These are phyloP conservation scores for Napeogenes sylphis DNA, from an alignment of 2,888 invertebrate species.

Conservation along the genomic window DNA sequence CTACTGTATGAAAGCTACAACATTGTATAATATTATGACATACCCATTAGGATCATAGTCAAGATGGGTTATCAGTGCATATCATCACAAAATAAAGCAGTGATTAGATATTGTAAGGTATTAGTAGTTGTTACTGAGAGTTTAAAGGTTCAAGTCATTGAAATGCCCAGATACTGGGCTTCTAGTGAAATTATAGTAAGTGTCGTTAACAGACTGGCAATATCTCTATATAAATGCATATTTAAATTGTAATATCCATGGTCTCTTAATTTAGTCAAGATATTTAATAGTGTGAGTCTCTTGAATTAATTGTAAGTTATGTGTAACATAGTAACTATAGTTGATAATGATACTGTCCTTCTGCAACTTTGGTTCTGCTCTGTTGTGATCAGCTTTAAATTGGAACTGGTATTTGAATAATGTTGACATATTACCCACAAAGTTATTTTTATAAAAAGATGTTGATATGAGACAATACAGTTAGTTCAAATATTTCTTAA, in stretches of 20 bases:
- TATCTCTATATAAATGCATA: conserved; percentile 75
- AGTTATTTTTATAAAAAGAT: conserved; percentile 72
- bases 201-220: conserved; percentile 76
- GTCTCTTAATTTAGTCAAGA: conserved; percentile 77
- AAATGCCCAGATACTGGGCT: conserved; percentile 71
- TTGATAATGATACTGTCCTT: conserved; percentile 68
- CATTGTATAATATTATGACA: conserved; percentile 55
- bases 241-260: conserved; percentile 73
- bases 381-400: conserved; percentile 75
- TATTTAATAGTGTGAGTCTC: conserved; percentile 77
- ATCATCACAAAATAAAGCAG: conserved; percentile 77
- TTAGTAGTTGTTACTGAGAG: conserved; percentile 75
- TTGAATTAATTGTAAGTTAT: conserved; percentile 69
- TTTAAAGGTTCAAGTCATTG: conserved; percentile 74
- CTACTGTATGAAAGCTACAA: conserved; percentile 59
- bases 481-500: conserved; percentile 56
- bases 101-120: conserved; percentile 77
- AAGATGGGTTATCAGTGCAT: conserved; percentile 74
- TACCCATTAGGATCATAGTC: conserved; percentile 62
- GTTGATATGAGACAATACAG: conserved; percentile 74
- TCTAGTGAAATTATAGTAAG: conserved; percentile 75
- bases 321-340: conserved; percentile 68
- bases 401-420: conserved; percentile 70
- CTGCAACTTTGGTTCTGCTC: conserved; percentile 74
- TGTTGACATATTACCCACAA: conserved; percentile 64